Conservation (phyloP, 2,113 vertebrate genomes). For the Platycercus adscitus region DNA sequence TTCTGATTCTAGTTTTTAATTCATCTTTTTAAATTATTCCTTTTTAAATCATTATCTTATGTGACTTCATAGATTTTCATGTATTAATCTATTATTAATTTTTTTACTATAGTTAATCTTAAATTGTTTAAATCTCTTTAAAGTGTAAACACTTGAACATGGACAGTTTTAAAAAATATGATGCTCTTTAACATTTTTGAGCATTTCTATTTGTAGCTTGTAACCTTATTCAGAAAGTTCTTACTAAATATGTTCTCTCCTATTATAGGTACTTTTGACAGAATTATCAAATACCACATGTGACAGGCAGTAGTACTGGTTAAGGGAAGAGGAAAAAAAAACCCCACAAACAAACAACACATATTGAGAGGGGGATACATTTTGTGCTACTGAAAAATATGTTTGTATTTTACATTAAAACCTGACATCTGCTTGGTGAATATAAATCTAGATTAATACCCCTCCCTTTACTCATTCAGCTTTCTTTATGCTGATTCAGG, state of each 20-base stretch:
- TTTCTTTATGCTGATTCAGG: conserved; percentile 75
- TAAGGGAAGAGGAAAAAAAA: conserved; percentile 26
- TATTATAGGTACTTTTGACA: conserved; percentile 69
- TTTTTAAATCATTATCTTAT: conserved; percentile 88
- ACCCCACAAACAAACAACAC: not conserved
- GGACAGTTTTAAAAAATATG: conserved; percentile 68
- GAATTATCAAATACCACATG: conserved; percentile 75
- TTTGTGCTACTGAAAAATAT: conserved; percentile 66
- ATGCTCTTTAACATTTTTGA: conserved; percentile 71
- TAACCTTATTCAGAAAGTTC: conserved; percentile 75
- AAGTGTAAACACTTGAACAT: conserved; percentile 80
- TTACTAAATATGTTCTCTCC: conserved; percentile 74
- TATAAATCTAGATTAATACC: conserved; percentile 73
- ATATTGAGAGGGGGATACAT: conserved; percentile 63
- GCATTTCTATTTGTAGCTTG: conserved; percentile 71
- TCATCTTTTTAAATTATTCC: conserved; percentile 90
- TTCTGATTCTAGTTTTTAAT: conserved; percentile 85
- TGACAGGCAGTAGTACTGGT: conserved; percentile 68
- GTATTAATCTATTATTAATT: conserved; percentile 88
- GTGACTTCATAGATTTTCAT: conserved; percentile 85
- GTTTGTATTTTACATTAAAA: conserved; percentile 72
- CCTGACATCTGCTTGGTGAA: conserved; percentile 67
- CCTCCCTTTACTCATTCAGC: conserved; percentile 55
- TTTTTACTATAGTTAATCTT: conserved; percentile 79
- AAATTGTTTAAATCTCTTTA: conserved; percentile 84